Evolutionary conservation across 1,140 invertebrate genomes (phyloP).

Genomic region (Solenopsis invicta): DNA sequence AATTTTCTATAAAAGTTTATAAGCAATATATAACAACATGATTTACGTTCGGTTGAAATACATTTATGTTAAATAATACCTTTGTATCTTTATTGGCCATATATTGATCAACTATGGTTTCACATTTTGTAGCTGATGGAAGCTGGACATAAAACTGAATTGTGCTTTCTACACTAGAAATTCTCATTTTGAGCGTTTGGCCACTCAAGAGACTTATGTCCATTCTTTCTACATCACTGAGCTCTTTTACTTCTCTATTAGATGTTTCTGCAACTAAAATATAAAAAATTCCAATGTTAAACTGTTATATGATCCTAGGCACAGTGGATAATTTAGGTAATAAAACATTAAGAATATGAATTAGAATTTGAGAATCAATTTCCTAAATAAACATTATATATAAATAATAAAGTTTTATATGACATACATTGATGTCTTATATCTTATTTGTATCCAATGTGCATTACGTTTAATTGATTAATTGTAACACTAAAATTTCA

Average conservation of each 20-base stretch:
- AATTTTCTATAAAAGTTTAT: slow-evolving; percentile 1
- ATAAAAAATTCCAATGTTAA: not conserved
- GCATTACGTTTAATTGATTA: no score
- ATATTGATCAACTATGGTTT: slow-evolving; percentile 75
- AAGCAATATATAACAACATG: slow-evolving; percentile 6
- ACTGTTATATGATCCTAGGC: not conserved
- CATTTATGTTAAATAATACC: slow-evolving; percentile 71
- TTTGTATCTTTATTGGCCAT: slow-evolving; percentile 78
- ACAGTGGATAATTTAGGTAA: no score
- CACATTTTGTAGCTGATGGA: slow-evolving; percentile 77
- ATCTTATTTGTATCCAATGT: no score
- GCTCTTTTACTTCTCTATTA: slow-evolving; percentile 2
- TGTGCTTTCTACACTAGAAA: slow-evolving; percentile 81
- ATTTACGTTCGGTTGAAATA: not conserved
- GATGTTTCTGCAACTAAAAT: slow-evolving; percentile 54
- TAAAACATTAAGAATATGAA: no score
- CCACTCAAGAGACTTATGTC: slow-evolving; percentile 82
- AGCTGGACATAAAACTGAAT: slow-evolving; percentile 84
- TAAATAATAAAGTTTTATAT: no score
- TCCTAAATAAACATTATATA: no score
- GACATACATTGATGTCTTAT: no score
- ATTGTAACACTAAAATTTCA: no score
- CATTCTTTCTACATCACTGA: slow-evolving; percentile 68
- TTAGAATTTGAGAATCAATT: no score
- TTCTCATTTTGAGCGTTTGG: slow-evolving; percentile 81